Evolutionary conservation across 2,888 invertebrate genomes (phyloP).

Genomic region (Netelia inedita): DNA sequence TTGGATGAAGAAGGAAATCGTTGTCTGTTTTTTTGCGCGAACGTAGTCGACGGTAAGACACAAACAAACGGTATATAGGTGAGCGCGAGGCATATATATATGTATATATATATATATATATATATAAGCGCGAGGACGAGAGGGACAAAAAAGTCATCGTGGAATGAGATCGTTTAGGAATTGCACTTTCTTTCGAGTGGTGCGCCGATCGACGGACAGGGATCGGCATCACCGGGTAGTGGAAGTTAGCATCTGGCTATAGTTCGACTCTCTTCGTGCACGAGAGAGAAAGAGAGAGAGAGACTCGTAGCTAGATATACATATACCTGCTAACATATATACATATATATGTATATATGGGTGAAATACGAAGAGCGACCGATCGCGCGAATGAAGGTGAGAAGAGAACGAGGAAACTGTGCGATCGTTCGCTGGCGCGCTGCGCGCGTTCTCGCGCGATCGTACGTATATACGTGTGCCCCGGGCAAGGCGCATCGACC

Average conservation of each 20-base stretch:
- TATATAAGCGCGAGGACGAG: conserved; percentile 29
- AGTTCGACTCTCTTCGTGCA: background rate
- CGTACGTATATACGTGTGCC: conserved; percentile 56
- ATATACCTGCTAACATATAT: background rate
- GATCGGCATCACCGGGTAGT: background rate
- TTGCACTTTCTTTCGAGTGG: conserved; percentile 66
- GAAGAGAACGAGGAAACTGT: conserved; percentile 72
- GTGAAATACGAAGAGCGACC: conserved; percentile 5
- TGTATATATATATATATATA: background rate
- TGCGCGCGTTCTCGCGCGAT: conserved; percentile 41
- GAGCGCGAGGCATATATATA: background rate
- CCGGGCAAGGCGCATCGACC: conserved; percentile 81
- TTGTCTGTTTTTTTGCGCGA: conserved; percentile 33
- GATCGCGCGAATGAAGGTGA: conserved; percentile 69
- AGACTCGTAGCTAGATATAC: background rate
- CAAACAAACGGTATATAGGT: background rate
- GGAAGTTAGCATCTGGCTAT: background rate
- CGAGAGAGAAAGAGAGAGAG: too few relatives aligned
- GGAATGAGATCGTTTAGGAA: conserved; percentile 68
- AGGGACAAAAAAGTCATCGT: conserved; percentile 53
- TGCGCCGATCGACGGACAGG: conserved; percentile 6
- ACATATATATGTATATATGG: background rate
- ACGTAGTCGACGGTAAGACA: background rate
- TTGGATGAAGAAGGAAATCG: conserved; percentile 57
- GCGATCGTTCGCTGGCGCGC: conserved; percentile 40